These are phyloP conservation scores for Globia sparganii DNA, from an alignment of 2,888 invertebrate species.

Conservation along the genomic window DNA sequence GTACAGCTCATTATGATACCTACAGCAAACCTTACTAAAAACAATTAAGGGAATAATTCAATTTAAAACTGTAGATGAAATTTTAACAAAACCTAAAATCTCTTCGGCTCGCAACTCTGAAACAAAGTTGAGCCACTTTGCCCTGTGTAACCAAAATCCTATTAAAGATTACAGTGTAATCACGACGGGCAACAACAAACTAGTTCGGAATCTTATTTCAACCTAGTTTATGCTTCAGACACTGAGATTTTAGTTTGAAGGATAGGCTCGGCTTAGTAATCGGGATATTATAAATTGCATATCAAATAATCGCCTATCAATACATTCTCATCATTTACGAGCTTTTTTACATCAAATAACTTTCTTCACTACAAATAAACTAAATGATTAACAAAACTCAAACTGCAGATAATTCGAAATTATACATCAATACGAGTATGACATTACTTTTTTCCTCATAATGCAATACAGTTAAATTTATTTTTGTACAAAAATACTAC, in stretches of 20 bases:
- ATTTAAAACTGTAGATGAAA: slow-evolving; percentile 36
- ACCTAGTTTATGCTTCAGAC: slow-evolving; percentile 29
- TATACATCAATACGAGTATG: too few relatives aligned
- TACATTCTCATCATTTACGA: too few relatives aligned
- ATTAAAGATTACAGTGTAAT: slow-evolving; percentile 62
- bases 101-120: slow-evolving; percentile 23
- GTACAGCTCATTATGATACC: background rate
- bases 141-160: slow-evolving; percentile 53
- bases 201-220: slow-evolving; percentile 44
- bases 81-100: slow-evolving; percentile 35
- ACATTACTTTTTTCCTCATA: too few relatives aligned
- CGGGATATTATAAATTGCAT: too few relatives aligned
- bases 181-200: slow-evolving; percentile 42
- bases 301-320: too few relatives aligned
- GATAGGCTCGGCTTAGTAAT: background rate
- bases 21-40: background rate
- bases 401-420: too few relatives aligned
- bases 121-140: slow-evolving; percentile 54
- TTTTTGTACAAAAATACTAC: too few relatives aligned
- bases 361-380: too few relatives aligned
- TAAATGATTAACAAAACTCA: too few relatives aligned
- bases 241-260: slow-evolving; percentile 9
- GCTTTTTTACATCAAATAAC: too few relatives aligned
- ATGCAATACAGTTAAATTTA: too few relatives aligned
- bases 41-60: slow-evolving; percentile 22